These are phyloP conservation scores for Eulemur macaco DNA, from an alignment of 2,113 vertebrate genomes.

Conservation along the genomic window DNA sequence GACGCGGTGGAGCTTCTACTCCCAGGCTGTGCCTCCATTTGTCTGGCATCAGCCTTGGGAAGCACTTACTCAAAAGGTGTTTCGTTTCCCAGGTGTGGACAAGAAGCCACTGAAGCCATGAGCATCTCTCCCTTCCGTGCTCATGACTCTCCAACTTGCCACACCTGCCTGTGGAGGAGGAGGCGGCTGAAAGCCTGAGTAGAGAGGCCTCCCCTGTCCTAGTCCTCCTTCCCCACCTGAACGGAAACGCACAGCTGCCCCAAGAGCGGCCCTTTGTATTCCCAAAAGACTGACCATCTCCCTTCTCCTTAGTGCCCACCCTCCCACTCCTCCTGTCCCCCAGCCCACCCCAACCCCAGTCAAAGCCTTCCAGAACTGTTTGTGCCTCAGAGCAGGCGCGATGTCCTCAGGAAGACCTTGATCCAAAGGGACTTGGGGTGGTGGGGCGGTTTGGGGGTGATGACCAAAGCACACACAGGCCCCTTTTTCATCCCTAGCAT, in stretches of 20 bases:
- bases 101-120: neutral
- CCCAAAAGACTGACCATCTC: neutral
- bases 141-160: neutral
- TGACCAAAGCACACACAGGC: slow-evolving; percentile 49
- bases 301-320: neutral
- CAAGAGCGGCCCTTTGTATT: neutral
- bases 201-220: neutral
- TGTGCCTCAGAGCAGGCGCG: neutral
- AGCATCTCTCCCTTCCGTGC: neutral
- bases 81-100: neutral
- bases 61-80: neutral
- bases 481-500: slow-evolving; percentile 51
- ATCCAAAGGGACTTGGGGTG: neutral
- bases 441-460: neutral
- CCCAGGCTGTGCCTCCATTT: neutral
- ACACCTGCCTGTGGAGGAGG: neutral
- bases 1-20: neutral
- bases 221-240: neutral
- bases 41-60: neutral
- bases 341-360: neutral
- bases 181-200: neutral
- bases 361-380: neutral
- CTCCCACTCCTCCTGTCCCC: neutral
- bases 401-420: slow-evolving; percentile 47
- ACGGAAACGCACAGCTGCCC: neutral